Evolutionary conservation across 2,888 invertebrate species (phyloP), one percentile per base, ranked within the genome.

Genomic region (Quadroppia sp.): DNA sequence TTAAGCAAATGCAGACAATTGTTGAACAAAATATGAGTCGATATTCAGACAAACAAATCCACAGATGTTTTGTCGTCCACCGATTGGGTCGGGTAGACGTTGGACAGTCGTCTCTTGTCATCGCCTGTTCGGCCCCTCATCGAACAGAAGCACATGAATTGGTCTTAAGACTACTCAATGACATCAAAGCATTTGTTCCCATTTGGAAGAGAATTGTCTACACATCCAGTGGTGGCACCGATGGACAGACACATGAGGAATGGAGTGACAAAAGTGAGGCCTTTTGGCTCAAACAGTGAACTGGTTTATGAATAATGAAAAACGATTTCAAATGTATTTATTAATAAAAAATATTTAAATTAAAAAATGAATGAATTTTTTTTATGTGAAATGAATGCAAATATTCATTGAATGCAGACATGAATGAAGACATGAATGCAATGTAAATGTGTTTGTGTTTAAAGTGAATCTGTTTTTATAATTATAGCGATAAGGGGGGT

Each of bases 61-160:
- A 89, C 78, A 87, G 90, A 79, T 91, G 96, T 78, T 93, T 90
- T 17, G 89, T 97, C 72, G 87, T 89, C 81, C 97, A 97, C 83
- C 89, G 92, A 76, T 83, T 93, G 61, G 94, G 94, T 36, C 83
- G 85, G 76, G 96, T 97, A 2, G 89, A 91, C 0, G 88, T 93
- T 2, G 86, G 88, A 71, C 93, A 96, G 84, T 88, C 91, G 0
- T 95, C 95, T 79, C 89, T 97, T 4, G 87, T 94, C 11, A 92
- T 97, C 77, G 95, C 93, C 0, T 86, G 93, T 36, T 92, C 94
- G 74, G 91, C 95, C 17, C 89, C 92, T 0, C 96, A 96, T 82
- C 86, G 97, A 40, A 84, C 86, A 70, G 91, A 90, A 73, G 89
- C 94, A 0, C 84, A 96, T 7, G 87, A 89, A 78, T 92, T 95